Evolutionary conservation across 2,113 vertebrate genomes (phyloP).

Genomic region (Neodontobutis hainanensis): DNA sequence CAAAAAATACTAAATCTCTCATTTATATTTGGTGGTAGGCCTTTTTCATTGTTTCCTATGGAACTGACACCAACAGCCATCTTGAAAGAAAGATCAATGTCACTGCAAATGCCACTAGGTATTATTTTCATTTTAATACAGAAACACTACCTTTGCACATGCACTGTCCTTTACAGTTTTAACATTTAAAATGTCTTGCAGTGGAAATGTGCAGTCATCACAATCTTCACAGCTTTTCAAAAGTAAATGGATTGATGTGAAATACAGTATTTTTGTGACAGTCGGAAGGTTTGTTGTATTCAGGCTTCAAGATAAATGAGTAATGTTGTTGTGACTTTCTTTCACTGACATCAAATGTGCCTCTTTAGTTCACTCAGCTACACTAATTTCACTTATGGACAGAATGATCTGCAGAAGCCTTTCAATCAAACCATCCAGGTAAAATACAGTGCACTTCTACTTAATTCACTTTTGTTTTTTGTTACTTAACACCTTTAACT

Average conservation of each 20-base stretch:
- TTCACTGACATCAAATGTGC: background rate
- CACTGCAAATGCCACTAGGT: slow-evolving; percentile 72
- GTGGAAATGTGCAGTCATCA: slow-evolving; percentile 66
- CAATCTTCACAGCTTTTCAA: slow-evolving; percentile 16
- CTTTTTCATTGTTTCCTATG: slow-evolving; percentile 70
- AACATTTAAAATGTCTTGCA: slow-evolving; percentile 33
- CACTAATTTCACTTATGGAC: slow-evolving; percentile 76
- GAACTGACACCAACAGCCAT: slow-evolving; percentile 53
- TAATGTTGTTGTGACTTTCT: no score
- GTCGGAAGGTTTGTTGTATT: slow-evolving; percentile 69
- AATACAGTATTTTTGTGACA: slow-evolving; percentile 74
- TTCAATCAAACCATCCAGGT: slow-evolving; percentile 74
- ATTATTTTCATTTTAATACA: slow-evolving; percentile 1
- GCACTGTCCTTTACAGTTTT: no score
- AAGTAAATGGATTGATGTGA: slow-evolving; percentile 60
- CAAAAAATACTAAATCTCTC: background rate
- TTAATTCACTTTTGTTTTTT: background rate
- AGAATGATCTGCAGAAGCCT: slow-evolving; percentile 61
- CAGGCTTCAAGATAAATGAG: no score
- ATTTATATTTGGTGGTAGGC: slow-evolving; percentile 50
- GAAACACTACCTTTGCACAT: background rate
- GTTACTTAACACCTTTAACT: background rate
- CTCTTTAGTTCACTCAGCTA: slow-evolving; percentile 78
- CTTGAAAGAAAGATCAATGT: slow-evolving; percentile 52
- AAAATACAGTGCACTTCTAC: slow-evolving; percentile 1